These are phyloP conservation scores for Drosophila prosaltans DNA, from an alignment of 1,140 invertebrate genomes.

Conservation along the genomic window DNA sequence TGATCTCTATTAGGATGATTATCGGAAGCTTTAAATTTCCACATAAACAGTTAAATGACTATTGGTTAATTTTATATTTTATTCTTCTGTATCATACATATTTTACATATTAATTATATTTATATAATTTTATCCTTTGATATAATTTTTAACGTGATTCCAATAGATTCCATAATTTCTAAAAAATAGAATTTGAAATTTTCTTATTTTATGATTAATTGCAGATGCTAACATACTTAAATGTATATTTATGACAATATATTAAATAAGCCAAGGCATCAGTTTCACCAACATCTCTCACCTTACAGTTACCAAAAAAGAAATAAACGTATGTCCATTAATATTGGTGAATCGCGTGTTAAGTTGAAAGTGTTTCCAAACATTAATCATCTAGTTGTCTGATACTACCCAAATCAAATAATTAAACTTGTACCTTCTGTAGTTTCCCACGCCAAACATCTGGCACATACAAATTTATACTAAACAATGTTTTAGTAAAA, in stretches of 20 bases:
- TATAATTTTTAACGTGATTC: no score
- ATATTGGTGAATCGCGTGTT: slow-evolving; percentile 12
- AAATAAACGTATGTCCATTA: not conserved
- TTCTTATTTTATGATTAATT: not conserved
- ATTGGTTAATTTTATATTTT: no score
- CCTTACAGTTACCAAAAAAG: not conserved
- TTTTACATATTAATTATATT: no score
- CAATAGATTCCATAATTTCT: no score
- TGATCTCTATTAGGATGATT: not conserved
- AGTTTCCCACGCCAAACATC: slow-evolving; percentile 8
- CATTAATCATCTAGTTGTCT: slow-evolving; percentile 15
- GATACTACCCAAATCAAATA: slow-evolving; percentile 20
- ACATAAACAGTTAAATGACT: no score
- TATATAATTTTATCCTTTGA: no score
- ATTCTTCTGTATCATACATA: no score
- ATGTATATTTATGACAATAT: no score
- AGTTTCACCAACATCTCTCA: not conserved
- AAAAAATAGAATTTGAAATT: not conserved
- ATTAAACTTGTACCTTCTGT: slow-evolving; percentile 17
- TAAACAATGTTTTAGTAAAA: not conserved
- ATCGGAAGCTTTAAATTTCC: not conserved
- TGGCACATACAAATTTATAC: not conserved
- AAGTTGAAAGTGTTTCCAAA: slow-evolving; percentile 2
- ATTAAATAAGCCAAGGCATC: not conserved
- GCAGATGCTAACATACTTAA: no score